Evolutionary conservation across 2,797 vertebrate species (phyloP), one percentile per base, ranked within the genome.

Genomic region (Harpagifer antarcticus): DNA sequence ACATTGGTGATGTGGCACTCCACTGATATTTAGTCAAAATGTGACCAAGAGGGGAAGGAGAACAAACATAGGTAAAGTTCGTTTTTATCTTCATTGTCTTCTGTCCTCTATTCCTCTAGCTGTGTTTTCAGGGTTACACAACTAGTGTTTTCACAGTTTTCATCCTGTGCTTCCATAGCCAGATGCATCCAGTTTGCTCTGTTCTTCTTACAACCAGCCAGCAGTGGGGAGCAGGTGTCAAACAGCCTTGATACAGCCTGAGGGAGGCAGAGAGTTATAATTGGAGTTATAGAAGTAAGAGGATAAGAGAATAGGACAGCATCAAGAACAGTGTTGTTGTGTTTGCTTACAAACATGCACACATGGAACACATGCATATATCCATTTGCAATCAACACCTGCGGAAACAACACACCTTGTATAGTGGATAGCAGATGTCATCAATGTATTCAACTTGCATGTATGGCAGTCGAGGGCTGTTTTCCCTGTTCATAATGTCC

Each of bases 361-460:
- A 57, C 5, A 54, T 42, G 8, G 15, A 55, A 4, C 11, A 50
- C 23, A 42, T 10, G 42, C 6, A 59, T 13, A 20, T 42, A 63
- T 37, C 40, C 42, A 59, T 33, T 57, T 27, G 27, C 37, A 55
- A 27, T 42, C 42, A 49, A 62, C 56, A 69, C 27, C 52, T 62
- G 49, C 31, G 40, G 23, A 19, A 71, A 47, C 16, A 50, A 77
- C 59, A 13, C 63, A 92, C 91, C 87, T 91, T 88, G 53, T 91
- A 93, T 20, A 91, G 86, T 1, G 91, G 91, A 60, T 87, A 86
- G 78, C 91, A 91, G 63, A 93, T 87, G 3, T 86, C 89, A 61
- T 91, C 76, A 5, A 92, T 92, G 67, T 93, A 93, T 68, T 90
- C 87, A 49, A 93, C 88, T 56, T 91, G 91, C 91, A 91, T 90